Base-by-base conservation (phyloP, 2,113 vertebrate species). In the Lipotes vexillifer region DNA sequence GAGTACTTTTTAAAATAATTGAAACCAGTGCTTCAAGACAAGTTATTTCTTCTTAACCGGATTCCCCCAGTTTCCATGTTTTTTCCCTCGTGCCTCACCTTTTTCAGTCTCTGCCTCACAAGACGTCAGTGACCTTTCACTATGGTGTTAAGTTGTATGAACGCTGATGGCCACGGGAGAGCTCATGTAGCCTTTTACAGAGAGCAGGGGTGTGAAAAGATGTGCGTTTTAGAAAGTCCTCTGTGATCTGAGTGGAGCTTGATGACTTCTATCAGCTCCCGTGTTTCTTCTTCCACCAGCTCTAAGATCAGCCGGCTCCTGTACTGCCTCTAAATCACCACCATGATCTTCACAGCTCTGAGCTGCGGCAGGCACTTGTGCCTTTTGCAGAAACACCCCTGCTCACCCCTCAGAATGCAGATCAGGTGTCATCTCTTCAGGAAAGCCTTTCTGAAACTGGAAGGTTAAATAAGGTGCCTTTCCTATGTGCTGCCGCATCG, bases 321-420 rank as follows among this genome's bases (percentile, higher is more conserved):
- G 31, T 4, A 21, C 8, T 31, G 29, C 46, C 44, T 61, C 44
- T 5, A 6, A 66, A 33, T 68, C 14, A 8, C 7, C 31, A 46
- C 49, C 13, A 0, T 10, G 38, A 20, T 5, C 72, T 27, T 10
- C 21, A 1, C 2, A 5, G 25, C 44, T 18, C 33, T 0, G 11
- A 20, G 46, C 27, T 13, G 4, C 5, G 1, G n/a, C 29, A 41
- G 44, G 49, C 38, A 21, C 27, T 20, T 6, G 9, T 65, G 36
- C 38, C 36, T 83, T 44, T 65, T 65, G 57, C 14, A 38, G 23
- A 31, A n/a, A 31, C 2, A 20, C 3, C 41, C 52, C 57, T 23
- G 18, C 12, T 27, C 65, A 12, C 4, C 20, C 23, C 31, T 49
- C n/a, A 14, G n/a, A 27, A n/a, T 33, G 17, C 57, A 49, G 59